Conservation (phyloP, 2,113 vertebrate genomes). For the Bubo scandiacus region DNA sequence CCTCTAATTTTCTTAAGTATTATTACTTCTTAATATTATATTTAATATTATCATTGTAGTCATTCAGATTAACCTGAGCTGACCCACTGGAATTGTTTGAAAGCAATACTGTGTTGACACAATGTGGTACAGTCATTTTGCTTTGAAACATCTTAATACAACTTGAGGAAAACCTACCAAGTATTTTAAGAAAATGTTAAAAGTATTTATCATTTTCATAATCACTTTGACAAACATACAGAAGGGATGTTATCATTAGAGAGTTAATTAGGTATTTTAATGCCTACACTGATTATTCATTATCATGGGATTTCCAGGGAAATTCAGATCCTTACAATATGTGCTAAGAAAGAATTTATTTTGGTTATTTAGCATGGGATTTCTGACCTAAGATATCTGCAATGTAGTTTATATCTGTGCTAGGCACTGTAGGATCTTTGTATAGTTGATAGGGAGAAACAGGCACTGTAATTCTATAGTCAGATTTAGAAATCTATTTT, state of each 20-base stretch:
- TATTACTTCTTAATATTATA: not conserved
- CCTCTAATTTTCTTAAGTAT: not conserved
- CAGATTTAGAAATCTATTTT: constrained; percentile 49
- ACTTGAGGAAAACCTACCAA: not conserved
- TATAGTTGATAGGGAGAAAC: not conserved
- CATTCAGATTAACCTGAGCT: not conserved
- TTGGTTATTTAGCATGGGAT: not conserved
- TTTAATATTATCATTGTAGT: not conserved
- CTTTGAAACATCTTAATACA: not conserved
- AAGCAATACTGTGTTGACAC: not conserved
- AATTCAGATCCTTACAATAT: not conserved
- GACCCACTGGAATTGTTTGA: not conserved
- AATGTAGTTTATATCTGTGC: not conserved
- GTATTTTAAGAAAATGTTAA: not conserved
- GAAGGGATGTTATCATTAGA: not conserved
- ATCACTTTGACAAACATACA: not conserved
- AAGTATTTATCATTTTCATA: not conserved
- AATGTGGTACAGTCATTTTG: not conserved
- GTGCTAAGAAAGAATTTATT: not conserved
- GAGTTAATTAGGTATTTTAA: not conserved
- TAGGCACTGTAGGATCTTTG: not conserved
- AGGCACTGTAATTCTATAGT: not conserved
- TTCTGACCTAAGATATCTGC: not conserved
- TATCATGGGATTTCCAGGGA: not conserved
- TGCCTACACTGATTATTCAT: not conserved